phyloP scores from a whole-genome alignment of 2,888 invertebrate species.

The Lasioglossum vierecki region DNA sequence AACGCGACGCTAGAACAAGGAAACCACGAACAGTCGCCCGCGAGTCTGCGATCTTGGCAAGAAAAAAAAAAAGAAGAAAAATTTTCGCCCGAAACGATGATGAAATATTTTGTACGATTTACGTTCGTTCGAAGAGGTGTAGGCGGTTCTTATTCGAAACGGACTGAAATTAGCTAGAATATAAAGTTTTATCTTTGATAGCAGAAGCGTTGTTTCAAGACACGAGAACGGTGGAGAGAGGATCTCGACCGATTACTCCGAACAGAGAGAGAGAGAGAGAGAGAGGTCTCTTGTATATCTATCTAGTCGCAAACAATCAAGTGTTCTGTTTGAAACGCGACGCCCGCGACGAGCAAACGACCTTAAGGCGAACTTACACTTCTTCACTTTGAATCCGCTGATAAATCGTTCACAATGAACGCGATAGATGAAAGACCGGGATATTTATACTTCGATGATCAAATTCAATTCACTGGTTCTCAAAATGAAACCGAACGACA shows the following conservation, averaged over 20 bases:
- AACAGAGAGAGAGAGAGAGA: background rate
- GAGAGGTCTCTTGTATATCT: background rate
- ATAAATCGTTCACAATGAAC: background rate
- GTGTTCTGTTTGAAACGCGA: background rate
- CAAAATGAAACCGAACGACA: background rate
- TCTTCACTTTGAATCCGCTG: background rate
- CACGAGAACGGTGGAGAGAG: background rate
- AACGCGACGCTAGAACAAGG: background rate
- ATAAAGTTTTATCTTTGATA: conserved; percentile 19
- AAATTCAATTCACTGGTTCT: background rate
- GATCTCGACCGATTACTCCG: background rate
- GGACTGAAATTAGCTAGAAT: conserved; percentile 15
- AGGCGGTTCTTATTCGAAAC: conserved; percentile 12
- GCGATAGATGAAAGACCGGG: background rate
- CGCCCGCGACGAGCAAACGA: background rate
- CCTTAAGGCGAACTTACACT: background rate
- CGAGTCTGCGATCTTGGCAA: background rate
- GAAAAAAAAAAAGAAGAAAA: background rate
- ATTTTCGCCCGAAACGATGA: background rate
- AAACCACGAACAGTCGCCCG: background rate
- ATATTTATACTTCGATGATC: background rate
- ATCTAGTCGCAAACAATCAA: conserved; percentile 1
- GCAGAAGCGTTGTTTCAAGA: conserved; percentile 5
- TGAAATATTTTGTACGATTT: conserved; percentile 27
- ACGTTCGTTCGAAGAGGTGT: conserved; percentile 25